phyloP scores from a whole-genome alignment of 2,888 invertebrate genomes.

The Oligia latruncula region DNA sequence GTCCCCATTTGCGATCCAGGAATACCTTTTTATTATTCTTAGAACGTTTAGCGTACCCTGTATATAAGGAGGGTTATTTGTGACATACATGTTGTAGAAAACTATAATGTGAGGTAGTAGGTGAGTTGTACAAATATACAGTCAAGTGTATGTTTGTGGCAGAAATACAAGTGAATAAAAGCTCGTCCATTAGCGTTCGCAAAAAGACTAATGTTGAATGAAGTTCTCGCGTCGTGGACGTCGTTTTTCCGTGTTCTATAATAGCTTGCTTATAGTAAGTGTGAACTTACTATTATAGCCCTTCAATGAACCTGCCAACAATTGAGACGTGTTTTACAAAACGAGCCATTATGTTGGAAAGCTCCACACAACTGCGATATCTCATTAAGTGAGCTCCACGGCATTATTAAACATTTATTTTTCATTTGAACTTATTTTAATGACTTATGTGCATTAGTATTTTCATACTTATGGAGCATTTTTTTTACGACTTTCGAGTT shows the following conservation, averaged over 20 bases:
- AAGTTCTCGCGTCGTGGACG: neutral
- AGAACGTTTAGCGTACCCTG: slow-evolving; percentile 28
- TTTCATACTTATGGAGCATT: neutral
- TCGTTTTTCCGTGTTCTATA: too few relatives aligned
- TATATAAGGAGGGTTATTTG: slow-evolving; percentile 24
- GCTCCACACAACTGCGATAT: slow-evolving; percentile 28
- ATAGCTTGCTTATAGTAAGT: too few relatives aligned
- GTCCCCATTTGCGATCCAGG: slow-evolving; percentile 43
- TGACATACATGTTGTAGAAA: slow-evolving; percentile 30
- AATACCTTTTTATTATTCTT: slow-evolving; percentile 59
- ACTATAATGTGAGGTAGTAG: slow-evolving; percentile 12
- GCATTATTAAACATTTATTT: slow-evolving; percentile 9
- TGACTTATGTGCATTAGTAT: slow-evolving; percentile 8
- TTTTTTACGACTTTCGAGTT: neutral
- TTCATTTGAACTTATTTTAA: slow-evolving; percentile 30
- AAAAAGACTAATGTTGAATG: slow-evolving; percentile 22
- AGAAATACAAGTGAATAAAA: slow-evolving; percentile 15
- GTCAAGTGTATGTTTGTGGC: neutral
- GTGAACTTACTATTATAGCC: slow-evolving; percentile 5
- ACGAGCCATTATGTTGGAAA: slow-evolving; percentile 39
- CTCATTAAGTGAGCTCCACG: slow-evolving; percentile 23
- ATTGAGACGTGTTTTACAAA: slow-evolving; percentile 34
- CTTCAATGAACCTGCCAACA: slow-evolving; percentile 32
- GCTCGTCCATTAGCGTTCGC: slow-evolving; percentile 8
- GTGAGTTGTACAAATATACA: neutral